phyloP scores from a whole-genome alignment of 2,888 invertebrate species.

The Autographa gamma region DNA sequence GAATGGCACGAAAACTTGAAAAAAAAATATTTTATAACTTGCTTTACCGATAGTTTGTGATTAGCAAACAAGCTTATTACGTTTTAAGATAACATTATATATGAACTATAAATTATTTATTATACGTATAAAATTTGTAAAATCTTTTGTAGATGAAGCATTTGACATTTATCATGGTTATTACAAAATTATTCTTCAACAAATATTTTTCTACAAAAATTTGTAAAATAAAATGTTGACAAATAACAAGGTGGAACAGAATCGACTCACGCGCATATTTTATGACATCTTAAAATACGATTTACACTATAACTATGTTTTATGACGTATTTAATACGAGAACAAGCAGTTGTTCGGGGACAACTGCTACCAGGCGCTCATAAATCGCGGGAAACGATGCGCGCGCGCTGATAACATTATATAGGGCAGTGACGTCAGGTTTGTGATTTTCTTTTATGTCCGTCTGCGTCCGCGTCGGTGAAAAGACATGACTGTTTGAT shows the following conservation, averaged over 20 bases:
- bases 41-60: too few relatives aligned
- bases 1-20: too few relatives aligned
- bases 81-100: too few relatives aligned
- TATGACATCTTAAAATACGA: slow-evolving; percentile 21
- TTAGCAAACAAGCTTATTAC: too few relatives aligned
- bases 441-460: slow-evolving; percentile 41
- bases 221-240: not conserved
- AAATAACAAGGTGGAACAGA: slow-evolving; percentile 17
- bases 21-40: too few relatives aligned
- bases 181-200: not conserved
- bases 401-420: slow-evolving; percentile 53
- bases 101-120: too few relatives aligned
- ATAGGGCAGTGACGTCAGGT: slow-evolving; percentile 56
- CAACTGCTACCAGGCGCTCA: slow-evolving; percentile 36
- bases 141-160: not conserved
- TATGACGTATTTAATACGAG: slow-evolving; percentile 43
- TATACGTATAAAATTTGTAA: not conserved
- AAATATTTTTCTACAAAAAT: slow-evolving; percentile 2
- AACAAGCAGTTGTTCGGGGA: slow-evolving; percentile 33
- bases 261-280: slow-evolving; percentile 14
- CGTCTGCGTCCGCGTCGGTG: slow-evolving; percentile 8
- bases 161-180: not conserved
- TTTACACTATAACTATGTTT: slow-evolving; percentile 29
- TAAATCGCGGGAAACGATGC: slow-evolving; percentile 52
- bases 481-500: slow-evolving; percentile 24